A percentile compares a stretch with the other conserved stretches of the same genome.
Evolutionary conservation across 2,888 invertebrate genomes (phyloP).

Genomic region (Mesoligia furuncula): DNA sequence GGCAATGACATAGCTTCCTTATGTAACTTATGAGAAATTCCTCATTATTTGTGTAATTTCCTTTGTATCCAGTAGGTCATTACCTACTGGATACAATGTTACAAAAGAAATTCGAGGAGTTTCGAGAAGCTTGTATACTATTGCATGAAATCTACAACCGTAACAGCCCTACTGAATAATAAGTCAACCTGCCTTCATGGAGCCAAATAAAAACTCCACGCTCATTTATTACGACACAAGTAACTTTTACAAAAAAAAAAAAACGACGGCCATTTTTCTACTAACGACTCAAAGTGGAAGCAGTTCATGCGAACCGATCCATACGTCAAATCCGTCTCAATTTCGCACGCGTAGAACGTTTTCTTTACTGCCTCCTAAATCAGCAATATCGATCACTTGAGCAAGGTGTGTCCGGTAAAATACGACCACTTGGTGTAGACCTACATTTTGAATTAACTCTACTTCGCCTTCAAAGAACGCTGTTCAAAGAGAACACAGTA

Average conservation of each 20-base stretch:
- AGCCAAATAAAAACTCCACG: conserved; percentile 23
- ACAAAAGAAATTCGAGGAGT: too few species aligned
- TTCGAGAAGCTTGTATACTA: background rate
- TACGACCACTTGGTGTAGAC: conserved; percentile 56
- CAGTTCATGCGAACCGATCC: conserved; percentile 32
- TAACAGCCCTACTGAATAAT: conserved; percentile 24
- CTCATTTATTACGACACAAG: conserved; percentile 30
- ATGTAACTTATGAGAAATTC: conserved; percentile 7
- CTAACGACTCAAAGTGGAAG: conserved; percentile 36
- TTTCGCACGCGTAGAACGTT: conserved; percentile 29
- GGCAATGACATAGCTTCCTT: background rate
- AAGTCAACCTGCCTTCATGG: conserved; percentile 6
- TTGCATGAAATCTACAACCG: conserved; percentile 11
- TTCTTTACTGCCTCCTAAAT: conserved; percentile 50
- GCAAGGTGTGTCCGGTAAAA: conserved; percentile 54
- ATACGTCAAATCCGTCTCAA: conserved; percentile 48
- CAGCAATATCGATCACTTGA: conserved; percentile 53
- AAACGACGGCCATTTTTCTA: conserved; percentile 39
- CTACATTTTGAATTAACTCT: conserved; percentile 67
- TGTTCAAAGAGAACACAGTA: conserved; percentile 68
- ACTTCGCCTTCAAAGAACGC: conserved; percentile 50
- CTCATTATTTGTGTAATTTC: conserved; percentile 16
- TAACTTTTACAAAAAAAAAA: conserved; percentile 39
- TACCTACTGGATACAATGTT: too few species aligned
- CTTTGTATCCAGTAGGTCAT: conserved; percentile 8